phyloP scores from a whole-genome alignment of 2,797 vertebrate genomes.

The Lithobates pipiens region DNA sequence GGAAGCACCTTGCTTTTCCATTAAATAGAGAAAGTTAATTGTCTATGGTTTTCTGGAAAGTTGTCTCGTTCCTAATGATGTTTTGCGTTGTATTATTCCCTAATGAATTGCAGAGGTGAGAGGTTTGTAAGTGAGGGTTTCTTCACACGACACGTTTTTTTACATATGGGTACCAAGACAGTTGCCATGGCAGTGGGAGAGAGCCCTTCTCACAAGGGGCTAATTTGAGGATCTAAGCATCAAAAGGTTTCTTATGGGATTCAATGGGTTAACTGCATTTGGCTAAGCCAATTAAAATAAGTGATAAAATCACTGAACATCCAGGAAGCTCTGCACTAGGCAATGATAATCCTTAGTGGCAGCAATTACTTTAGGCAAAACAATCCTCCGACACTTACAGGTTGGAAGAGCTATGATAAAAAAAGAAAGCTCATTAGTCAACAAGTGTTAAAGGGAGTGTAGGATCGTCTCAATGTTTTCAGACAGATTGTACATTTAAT shows the following conservation, averaged over 20 bases:
- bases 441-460: no score
- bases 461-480: no score
- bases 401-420: not conserved
- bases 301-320: slow-evolving; percentile 37
- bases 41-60: not conserved
- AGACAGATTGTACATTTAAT: no score
- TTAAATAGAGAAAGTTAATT: slow-evolving; percentile 21
- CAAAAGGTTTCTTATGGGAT: slow-evolving; percentile 39
- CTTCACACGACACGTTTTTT: slow-evolving; percentile 20
- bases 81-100: slow-evolving; percentile 16
- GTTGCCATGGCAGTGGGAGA: slow-evolving; percentile 42
- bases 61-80: not conserved
- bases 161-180: not conserved
- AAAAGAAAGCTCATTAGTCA: no score
- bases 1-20: not conserved
- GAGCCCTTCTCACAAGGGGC: slow-evolving; percentile 17
- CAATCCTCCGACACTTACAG: not conserved
- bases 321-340: slow-evolving; percentile 11
- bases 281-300: slow-evolving; percentile 49
- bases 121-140: slow-evolving; percentile 16
- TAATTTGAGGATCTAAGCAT: slow-evolving; percentile 16
- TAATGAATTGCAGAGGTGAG: slow-evolving; percentile 46
- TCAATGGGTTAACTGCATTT: slow-evolving; percentile 44
- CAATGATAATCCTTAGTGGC: not conserved
- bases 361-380: not conserved